Evolutionary conservation across 1,140 invertebrate genomes (phyloP), one percentile per base, ranked within the genome.

Genomic region (Pseudomyrmex sp.): DNA sequence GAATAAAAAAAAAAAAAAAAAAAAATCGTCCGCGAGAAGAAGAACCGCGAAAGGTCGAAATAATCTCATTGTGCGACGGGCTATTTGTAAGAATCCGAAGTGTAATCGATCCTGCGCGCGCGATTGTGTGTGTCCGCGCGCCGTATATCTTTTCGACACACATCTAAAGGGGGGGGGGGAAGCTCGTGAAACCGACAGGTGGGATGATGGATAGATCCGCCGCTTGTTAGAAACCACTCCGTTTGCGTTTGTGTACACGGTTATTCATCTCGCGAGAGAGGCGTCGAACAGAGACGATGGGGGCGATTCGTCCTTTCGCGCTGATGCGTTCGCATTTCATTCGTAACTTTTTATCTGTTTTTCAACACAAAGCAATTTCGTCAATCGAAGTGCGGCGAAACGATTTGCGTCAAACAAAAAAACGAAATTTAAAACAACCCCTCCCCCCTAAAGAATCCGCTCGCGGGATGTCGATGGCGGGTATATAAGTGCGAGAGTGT

Each of bases 1-100:
- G 54, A 72, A 44, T 18, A 59, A 52, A 50, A 80, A 44, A 26
- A 59, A 52, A 50, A 80, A 76, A 59, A 63, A 70, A 44, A 13
- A 48, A 35, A 50, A 72, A 35, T n/a, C 8, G 62, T 15, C 13
- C 35, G 35, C 35, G 35, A 35, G 7, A 7, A 35, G 62, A 46
- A 46, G 35, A 52, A 12, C 44, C 9, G 59, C 46, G 61, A 23
- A 18, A 48, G 44, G 20, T 72, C 46, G 66, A 80, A 69, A 80
- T 59, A 61, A 20, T 23, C 54, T 70, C 54, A 50, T 50, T 70
- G 26, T 59, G 54, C 35, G 48, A 15, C 26, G 35, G 35, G 35
- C n/a, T 61, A 80, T 80, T 72, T 80, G 76, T 80, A 72, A 61
- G 54, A 72, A 77, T 77, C 74, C 5, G 66, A 70, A 23, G 13